Percentiles rank a stretch among this genome's conserved stretches.
These are phyloP conservation scores for Belgica antarctica DNA, from an alignment of 2,888 invertebrate species.

Conservation along the genomic window DNA sequence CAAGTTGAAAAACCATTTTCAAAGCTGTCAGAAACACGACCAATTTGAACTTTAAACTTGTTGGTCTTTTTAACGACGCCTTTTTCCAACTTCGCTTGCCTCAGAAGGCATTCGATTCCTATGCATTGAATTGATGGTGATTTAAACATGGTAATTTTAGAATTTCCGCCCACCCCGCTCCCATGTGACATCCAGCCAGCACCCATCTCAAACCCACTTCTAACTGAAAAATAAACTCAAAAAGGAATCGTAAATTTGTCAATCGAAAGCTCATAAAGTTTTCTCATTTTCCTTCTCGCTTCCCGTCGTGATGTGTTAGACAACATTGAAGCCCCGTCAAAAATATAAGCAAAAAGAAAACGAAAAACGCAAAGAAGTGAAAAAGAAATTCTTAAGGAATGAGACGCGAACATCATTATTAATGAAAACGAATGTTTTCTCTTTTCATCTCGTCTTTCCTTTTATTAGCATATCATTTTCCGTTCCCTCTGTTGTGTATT, in stretches of 20 bases:
- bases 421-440: slow-evolving; percentile 38
- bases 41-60: too few species aligned
- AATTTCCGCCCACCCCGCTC: too few species aligned
- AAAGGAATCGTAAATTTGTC: slow-evolving; percentile 31
- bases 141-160: too few species aligned
- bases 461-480: slow-evolving; percentile 35
- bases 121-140: too few species aligned
- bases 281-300: background rate
- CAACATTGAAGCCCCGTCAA: slow-evolving; percentile 22
- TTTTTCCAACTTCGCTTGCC: too few species aligned
- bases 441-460: background rate
- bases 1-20: too few species aligned
- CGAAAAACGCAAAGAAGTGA: too few species aligned
- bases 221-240: background rate
- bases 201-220: too few species aligned
- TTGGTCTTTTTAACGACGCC: too few species aligned
- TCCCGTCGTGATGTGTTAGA: slow-evolving; percentile 13
- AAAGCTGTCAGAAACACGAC: too few species aligned
- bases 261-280: slow-evolving; percentile 4
- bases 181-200: too few species aligned
- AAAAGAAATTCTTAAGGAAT: background rate
- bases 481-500: slow-evolving; percentile 10
- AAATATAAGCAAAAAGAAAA: slow-evolving; percentile 13
- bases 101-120: too few species aligned
- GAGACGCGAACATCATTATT: slow-evolving; percentile 39